A percentile compares a stretch with the other conserved stretches of the same genome.
phyloP scores from a whole-genome alignment of 2,888 invertebrate genomes.

The Apamea monoglypha region DNA sequence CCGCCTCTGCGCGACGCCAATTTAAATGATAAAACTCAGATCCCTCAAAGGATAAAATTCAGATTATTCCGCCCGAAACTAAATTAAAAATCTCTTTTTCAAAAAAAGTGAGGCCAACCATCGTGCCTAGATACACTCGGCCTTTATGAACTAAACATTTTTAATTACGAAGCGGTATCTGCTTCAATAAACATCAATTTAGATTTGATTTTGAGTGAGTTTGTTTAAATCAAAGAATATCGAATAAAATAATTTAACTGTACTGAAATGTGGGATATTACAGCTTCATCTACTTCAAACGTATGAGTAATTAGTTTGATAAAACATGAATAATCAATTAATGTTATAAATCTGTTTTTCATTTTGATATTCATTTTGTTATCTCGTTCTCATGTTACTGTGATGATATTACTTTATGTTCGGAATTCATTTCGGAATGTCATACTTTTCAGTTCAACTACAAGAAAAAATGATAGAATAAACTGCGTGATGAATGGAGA shows the following conservation, averaged over 20 bases:
- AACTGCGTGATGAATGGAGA: too few species aligned
- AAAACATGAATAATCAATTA: slow-evolving; percentile 19
- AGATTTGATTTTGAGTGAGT: slow-evolving; percentile 19
- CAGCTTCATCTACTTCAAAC: slow-evolving; percentile 13
- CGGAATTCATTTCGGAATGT: too few species aligned
- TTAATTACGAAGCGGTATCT: slow-evolving; percentile 53
- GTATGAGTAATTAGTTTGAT: slow-evolving; percentile 23
- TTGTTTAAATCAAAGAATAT: slow-evolving; percentile 9
- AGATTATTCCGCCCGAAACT: slow-evolving; percentile 80
- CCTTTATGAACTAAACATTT: slow-evolving; percentile 54
- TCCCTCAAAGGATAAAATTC: slow-evolving; percentile 86
- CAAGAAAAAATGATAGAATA: too few species aligned
- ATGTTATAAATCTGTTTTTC: slow-evolving; percentile 23
- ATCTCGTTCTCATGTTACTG: slow-evolving; percentile 5
- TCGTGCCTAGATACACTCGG: slow-evolving; percentile 46
- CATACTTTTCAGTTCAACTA: too few species aligned
- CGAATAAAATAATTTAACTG: not conserved
- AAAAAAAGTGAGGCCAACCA: slow-evolving; percentile 49
- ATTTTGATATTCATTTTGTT: slow-evolving; percentile 20
- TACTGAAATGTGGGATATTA: not conserved
- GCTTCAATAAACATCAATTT: slow-evolving; percentile 24
- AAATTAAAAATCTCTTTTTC: slow-evolving; percentile 76
- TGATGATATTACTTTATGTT: not conserved
- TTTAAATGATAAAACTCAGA: slow-evolving; percentile 89
- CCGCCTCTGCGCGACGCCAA: slow-evolving; percentile 81